phyloP scores from a whole-genome alignment of 2,113 vertebrate species.

The Isichthys henryi region DNA sequence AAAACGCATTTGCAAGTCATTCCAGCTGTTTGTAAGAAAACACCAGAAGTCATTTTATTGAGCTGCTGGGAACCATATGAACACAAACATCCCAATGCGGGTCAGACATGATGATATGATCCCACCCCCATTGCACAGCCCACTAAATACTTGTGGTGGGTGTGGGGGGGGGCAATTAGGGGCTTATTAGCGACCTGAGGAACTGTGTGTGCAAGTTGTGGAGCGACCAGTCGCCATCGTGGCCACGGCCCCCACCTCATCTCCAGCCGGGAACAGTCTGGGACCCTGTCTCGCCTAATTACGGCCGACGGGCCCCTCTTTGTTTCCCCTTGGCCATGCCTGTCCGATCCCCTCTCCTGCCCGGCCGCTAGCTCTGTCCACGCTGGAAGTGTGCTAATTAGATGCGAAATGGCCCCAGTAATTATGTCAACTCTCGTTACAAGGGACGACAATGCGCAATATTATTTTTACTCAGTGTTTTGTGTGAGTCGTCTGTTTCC shows the following conservation, averaged over 20 bases:
- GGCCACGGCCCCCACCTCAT: conserved; percentile 76
- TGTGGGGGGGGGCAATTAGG: conserved; percentile 73
- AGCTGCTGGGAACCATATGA: neutral
- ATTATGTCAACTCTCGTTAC: conserved; percentile 94
- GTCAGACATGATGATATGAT: neutral
- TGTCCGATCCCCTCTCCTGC: conserved; percentile 87
- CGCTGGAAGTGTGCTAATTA: conserved; percentile 96
- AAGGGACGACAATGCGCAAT: conserved; percentile 81
- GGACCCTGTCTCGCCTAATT: conserved; percentile 94
- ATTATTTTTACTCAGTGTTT: conserved; percentile 97
- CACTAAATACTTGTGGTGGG: conserved; percentile 14
- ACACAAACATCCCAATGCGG: neutral
- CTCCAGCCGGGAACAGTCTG: conserved; percentile 90
- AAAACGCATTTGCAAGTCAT: neutral
- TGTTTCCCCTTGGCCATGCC: conserved; percentile 87
- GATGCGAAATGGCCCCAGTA: conserved; percentile 92
- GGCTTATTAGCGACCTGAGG: conserved; percentile 85
- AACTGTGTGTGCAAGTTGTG: conserved; percentile 77
- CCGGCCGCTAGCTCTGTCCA: conserved; percentile 71
- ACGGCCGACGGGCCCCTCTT: conserved; percentile 78
- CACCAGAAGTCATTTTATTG: neutral
- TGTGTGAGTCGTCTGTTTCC: conserved; percentile 76
- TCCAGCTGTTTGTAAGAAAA: neutral
- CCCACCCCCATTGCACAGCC: conserved; percentile 1
- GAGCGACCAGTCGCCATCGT: conserved; percentile 71